phyloP scores from a whole-genome alignment of 1,140 invertebrate genomes.

The Semibalanus balanoides region DNA sequence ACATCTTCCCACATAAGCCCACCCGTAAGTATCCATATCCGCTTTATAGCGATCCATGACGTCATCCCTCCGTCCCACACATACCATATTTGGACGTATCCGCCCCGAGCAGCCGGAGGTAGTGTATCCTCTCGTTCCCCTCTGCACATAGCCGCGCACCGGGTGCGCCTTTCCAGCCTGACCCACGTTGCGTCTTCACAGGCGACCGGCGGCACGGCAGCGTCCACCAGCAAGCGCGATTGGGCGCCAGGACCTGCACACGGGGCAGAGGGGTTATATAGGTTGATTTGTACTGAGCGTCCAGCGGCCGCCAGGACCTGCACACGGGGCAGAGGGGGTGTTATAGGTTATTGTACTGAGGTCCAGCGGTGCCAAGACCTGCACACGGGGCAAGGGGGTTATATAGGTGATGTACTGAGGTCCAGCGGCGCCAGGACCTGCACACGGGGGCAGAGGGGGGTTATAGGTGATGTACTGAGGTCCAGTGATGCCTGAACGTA shows the following conservation, averaged over 20 bases:
- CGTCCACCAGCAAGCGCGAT: neutral
- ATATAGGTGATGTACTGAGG: too few relatives aligned
- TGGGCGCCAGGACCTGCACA: too few relatives aligned
- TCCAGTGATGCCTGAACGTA: too few relatives aligned
- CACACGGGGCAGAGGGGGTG: neutral
- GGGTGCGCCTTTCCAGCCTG: constrained; percentile 84
- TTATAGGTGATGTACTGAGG: too few relatives aligned
- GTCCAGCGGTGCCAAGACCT: too few relatives aligned
- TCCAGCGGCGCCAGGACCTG: too few relatives aligned
- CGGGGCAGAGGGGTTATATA: neutral
- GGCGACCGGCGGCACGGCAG: neutral
- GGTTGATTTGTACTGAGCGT: too few relatives aligned
- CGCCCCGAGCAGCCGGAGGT: constrained; percentile 61
- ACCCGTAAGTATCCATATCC: too few relatives aligned
- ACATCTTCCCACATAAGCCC: neutral
- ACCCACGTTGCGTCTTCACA: constrained; percentile 48
- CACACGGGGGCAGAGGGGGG: too few relatives aligned
- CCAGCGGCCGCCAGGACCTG: too few relatives aligned
- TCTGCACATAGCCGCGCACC: constrained; percentile 69
- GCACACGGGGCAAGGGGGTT: too few relatives aligned
- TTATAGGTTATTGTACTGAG: neutral
- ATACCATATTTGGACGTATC: constrained; percentile 17
- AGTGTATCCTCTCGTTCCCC: constrained; percentile 65
- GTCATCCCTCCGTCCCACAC: too few relatives aligned
- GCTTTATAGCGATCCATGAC: neutral